Base-by-base conservation (phyloP, 2,888 invertebrate species). In the Corbicula japonica region DNA sequence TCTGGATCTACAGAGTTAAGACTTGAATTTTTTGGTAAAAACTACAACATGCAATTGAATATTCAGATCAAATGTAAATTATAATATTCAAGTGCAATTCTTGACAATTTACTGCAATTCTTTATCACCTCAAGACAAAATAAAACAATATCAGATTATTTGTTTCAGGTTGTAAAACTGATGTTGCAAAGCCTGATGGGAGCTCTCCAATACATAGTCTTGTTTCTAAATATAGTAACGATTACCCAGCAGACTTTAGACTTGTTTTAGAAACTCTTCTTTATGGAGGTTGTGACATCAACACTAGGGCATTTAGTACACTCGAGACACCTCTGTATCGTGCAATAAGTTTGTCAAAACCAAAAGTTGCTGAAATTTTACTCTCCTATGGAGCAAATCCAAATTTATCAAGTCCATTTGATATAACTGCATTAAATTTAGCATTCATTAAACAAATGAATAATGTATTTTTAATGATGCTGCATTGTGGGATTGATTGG, bases 381-480 rank as follows among this genome's bases (percentile, higher is more conserved):
- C 50, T 89, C 0, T 63, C 76, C 34, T 80, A 87, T 50, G 89
- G 89, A 18, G 86, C 89, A 15, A 80, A 87, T 62, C 86, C 86
- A 21, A 85, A 87, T 70, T 34, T 86, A 1, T 86, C 86, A 10
- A 82, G 85, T 70, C 89, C 89, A 2, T 86, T 87, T 81, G 89
- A 84, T 48, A 69, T 86, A 6, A 88, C 89, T 0, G 83, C 79
- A 10, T 66, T 88, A 34, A 82, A 85, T 63, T 80, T 84, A 32
- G 82, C 86, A 0, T 85, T 77, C 38, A 68, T 73, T 34, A 75
- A 62, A 32, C 56, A 76, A 15, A 61, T 75, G n/a, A 41, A 44
- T 26, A 65, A 66, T 23, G 35, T 83, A 2, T 76, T 80, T 0
- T 34, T 76, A 32, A 21, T 84, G 18, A 61, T 88, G 56, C 52